Base-by-base conservation (phyloP, 2,797 vertebrate genomes). In the Lagodon rhomboides region DNA sequence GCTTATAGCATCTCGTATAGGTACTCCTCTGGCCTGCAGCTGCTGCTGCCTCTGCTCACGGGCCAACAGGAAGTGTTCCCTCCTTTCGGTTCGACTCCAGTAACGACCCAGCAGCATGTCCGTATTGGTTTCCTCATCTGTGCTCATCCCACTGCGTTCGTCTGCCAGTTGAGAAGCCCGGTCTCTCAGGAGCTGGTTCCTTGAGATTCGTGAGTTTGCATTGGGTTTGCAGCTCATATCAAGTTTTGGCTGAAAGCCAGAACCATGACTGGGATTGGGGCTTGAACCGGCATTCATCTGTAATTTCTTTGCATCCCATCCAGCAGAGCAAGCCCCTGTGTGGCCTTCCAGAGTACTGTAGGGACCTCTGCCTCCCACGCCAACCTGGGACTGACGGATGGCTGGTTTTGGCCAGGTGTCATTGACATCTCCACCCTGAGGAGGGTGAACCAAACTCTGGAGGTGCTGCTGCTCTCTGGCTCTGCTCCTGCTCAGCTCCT, bases 331-430 rank as follows among this genome's bases (percentile, higher is more conserved):
- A 18, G 61, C 58, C 0, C 89, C 92, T 0, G 68, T 74, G 85
- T 93, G 93, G 47, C 91, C 93, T 47, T 95, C 95, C 30, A 95
- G 77, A 11, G 95, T 96, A 85, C 95, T 95, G 86, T 96, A 96
- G 12, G 88, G 92, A 20, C 95, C 95, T 44, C 91, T 79, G 15
- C 91, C 84, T 23, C 87, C 90, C 0, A 85, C 86, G 0, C 77
- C 61, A 1, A 80, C 81, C 47, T 90, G 92, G 43, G 87, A 80
- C 79, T 93, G 90, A 8, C 95, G 93, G 30, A 59, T 93, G 0
- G 94, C 91, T 0, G 90, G 94, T 88, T 96, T 96, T 0, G 95
- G 95, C 95, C 95, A 96, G 0, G 95, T 96, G 65, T 96, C 95
- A 3, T 96, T 95, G 64, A 95, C 86, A 1, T 96, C 95, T 60